phyloP scores from a whole-genome alignment of 2,797 vertebrate genomes.

The Chaetophractus vellerosus region DNA sequence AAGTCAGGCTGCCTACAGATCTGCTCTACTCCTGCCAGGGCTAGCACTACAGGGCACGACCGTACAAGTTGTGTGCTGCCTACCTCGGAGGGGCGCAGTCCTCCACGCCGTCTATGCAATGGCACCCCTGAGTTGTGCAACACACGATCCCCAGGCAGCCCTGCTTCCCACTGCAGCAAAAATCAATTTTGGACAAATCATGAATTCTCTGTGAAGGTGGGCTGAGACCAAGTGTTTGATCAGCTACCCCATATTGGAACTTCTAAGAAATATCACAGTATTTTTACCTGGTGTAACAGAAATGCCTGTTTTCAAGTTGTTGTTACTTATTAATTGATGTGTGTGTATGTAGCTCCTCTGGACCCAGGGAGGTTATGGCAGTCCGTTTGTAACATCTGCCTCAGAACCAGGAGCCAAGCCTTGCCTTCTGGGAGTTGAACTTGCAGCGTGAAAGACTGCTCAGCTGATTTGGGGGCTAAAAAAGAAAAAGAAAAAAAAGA shows the following conservation, averaged over 20 bases:
- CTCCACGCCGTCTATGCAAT: fast-evolving
- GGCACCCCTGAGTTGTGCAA: fast-evolving
- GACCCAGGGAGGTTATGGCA: not conserved
- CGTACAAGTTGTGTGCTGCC: not conserved
- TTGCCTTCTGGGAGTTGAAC: slow-evolving; percentile 59
- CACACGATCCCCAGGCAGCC: too few relatives aligned
- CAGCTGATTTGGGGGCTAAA: not conserved
- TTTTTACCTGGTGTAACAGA: slow-evolving; percentile 34
- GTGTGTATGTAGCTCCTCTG: not conserved
- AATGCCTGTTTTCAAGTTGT: slow-evolving; percentile 24
- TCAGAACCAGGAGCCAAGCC: not conserved
- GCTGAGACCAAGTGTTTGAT: slow-evolving; percentile 36
- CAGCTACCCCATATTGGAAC: not conserved
- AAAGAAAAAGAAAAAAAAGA: not conserved
- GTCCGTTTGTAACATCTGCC: slow-evolving; percentile 59
- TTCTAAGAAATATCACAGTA: not conserved
- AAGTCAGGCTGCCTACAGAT: not conserved
- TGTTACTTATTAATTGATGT: slow-evolving; percentile 31
- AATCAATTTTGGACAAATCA: not conserved
- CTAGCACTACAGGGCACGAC: not conserved
- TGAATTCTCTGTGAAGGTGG: not conserved
- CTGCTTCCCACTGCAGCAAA: not conserved
- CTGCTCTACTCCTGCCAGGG: not conserved
- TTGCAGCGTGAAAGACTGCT: not conserved
- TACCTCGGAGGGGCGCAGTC: not conserved